Evolutionary conservation across 2,888 invertebrate species (phyloP), one percentile per base, ranked within the genome.

Genomic region (Caenorhabditis drosophilae): DNA sequence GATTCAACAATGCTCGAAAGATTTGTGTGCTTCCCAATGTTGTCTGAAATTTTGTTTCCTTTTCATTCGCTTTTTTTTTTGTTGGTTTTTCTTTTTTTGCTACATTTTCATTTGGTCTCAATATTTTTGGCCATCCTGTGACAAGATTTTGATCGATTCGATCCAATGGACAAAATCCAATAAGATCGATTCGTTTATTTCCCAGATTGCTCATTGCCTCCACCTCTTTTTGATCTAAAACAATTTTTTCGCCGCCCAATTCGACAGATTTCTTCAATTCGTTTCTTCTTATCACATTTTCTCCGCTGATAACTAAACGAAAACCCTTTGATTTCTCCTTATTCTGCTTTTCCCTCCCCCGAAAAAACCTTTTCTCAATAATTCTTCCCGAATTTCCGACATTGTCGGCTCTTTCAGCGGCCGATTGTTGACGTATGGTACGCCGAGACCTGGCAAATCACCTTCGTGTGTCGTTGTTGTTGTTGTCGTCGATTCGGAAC

Each of bases 201-300:
- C 41, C 41, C 2, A 59, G 11, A n/a, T 52, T 36, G 18, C 23
- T 50, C 66, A 66, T 66, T 11, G 26, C 42, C 16, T 56, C 47
- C 38, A 31, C 52, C 49, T 75, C 68, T 6, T 69, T 58, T 3
- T 52, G 35, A n/a, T 48, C 49, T 41, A 62, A 58, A 22, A 69
- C 26, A 18, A 75, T 58, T 25, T 55, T 52, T 42, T 69, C 53
- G 20, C 75, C 73, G 0, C 75, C 75, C 22, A 75, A 49, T 6
- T 51, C 59, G 20, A 75, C 61, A 6, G 55, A 48, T 38, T 70
- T 70, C 35, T 66, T 67, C 38, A 74, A 41, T 9, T 71, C 60
- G 0, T 48, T 48, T 15, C 62, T 35, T 20, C 54, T 51, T 11
- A 40, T 47, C 31, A 55, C 22, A 12, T 47, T 35, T 53, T 53